A percentile compares a stretch with the other conserved stretches of the same genome.
phyloP scores from a whole-genome alignment of 2,888 invertebrate genomes.

The Hemicrepidius hirtus region DNA sequence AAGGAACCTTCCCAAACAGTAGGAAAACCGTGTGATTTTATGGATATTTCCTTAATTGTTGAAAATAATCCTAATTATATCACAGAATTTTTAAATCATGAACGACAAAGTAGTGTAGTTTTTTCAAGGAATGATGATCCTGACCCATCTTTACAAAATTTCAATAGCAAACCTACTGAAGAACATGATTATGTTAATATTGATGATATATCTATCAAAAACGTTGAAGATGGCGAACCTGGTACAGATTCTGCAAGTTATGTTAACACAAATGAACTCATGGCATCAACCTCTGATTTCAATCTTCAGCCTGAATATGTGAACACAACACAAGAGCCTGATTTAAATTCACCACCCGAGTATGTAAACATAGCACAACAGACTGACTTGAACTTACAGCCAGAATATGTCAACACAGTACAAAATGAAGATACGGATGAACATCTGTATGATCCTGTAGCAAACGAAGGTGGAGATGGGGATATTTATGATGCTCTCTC shows the following conservation, averaged over 20 bases:
- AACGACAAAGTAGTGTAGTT: slow-evolving; percentile 50
- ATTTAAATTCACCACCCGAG: slow-evolving; percentile 10
- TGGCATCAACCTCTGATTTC: no score
- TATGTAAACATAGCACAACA: slow-evolving; percentile 34
- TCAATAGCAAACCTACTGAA: background rate
- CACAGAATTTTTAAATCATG: slow-evolving; percentile 54
- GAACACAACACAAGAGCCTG: slow-evolving; percentile 4
- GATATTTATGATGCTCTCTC: slow-evolving; percentile 67
- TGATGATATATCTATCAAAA: slow-evolving; percentile 9
- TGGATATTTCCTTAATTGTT: background rate
- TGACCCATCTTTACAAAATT: background rate
- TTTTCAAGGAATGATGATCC: slow-evolving; percentile 12
- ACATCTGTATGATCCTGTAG: slow-evolving; percentile 48
- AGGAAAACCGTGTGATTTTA: background rate
- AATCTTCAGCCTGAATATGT: slow-evolving; percentile 29
- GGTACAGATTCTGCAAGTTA: background rate
- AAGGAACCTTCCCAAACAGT: background rate
- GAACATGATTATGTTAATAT: slow-evolving; percentile 36
- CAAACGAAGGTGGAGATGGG: slow-evolving; percentile 33
- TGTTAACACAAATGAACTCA: background rate
- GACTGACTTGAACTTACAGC: slow-evolving; percentile 3
- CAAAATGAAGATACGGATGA: slow-evolving; percentile 24
- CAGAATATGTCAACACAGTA: slow-evolving; percentile 33
- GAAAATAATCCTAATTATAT: slow-evolving; percentile 45
- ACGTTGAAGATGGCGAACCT: background rate